Evolutionary conservation across 2,888 invertebrate species (phyloP), one percentile per base, ranked within the genome.

Genomic region (Yponomeuta cagnagella): DNA sequence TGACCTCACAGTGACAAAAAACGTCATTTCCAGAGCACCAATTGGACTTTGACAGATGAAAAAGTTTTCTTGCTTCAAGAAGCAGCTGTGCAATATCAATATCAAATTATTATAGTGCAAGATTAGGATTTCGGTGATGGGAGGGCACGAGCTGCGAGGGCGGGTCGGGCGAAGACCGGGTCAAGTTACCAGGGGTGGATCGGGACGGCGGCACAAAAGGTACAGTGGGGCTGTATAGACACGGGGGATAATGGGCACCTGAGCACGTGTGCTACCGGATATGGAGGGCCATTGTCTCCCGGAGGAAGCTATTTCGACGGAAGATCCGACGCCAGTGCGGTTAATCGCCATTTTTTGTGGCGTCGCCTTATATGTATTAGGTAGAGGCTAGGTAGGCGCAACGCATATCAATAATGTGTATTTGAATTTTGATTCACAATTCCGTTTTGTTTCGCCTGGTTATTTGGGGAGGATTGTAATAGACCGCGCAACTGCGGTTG

Each of bases 241-340:
- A 77, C 77, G 76, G 77, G 80, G 81, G 82, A 91, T 90, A 91
- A 90, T 90, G 86, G 88, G 83, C 88, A 91, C 89, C 91, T 90
- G 90, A 92, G 91, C 91, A 92, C 91, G 91, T 92, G 92, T 90
- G 84, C 85, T 78, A 78, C 92, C 92, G 91, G 91, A 92, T 91
- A 88, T 82, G 81, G 80, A 81, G 79, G 79, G 81, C 89, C 78
- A 91, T 92, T 91, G 91, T 91, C 86, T 90, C 81, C 81, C 82
- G 81, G 85, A 91, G 90, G 91, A 91, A 91, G 84, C 86, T 86
- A 88, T 89, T 89, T 87, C 80, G 88, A 86, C 86, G 87, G 85
- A 82, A 82, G 88, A 89, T 88, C 79, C 80, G 85, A 86, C 86
- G 84, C 83, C 82, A 67, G 52, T 58, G 48, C 66, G 58, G 43